These are phyloP conservation scores for Ooceraea biroi DNA, from an alignment of 1,140 invertebrate genomes.

Conservation along the genomic window DNA sequence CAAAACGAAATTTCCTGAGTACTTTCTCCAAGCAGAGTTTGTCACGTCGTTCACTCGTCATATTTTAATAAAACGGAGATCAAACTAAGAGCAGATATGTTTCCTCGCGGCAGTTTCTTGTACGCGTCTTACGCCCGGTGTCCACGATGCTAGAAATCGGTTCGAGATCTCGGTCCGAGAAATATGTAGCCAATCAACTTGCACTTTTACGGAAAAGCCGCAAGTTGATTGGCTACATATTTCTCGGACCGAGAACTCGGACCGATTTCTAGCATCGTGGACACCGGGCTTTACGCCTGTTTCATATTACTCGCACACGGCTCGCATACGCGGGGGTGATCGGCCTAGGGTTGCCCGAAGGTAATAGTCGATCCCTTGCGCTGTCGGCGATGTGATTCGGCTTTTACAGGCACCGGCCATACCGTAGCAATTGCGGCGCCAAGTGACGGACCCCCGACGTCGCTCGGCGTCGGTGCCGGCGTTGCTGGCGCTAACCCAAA, in stretches of 20 bases:
- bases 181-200: too few relatives aligned
- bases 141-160: too few relatives aligned
- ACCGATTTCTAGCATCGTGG: too few relatives aligned
- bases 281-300: background rate
- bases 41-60: too few relatives aligned
- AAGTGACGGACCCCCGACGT: conserved; percentile 75
- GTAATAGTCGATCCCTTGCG: conserved; percentile 34
- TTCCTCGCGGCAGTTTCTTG: too few relatives aligned
- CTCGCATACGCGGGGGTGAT: too few relatives aligned
- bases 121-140: conserved; percentile 35
- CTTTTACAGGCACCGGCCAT: conserved; percentile 58
- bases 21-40: background rate
- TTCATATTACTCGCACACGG: conserved; percentile 28
- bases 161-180: too few relatives aligned
- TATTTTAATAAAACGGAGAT: too few relatives aligned
- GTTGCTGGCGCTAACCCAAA: conserved; percentile 78
- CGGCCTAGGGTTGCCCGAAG: conserved; percentile 1
- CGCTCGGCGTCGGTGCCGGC: conserved; percentile 54
- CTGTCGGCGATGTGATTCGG: conserved; percentile 55
- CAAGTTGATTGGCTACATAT: too few relatives aligned
- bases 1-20: background rate
- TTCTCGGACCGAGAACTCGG: too few relatives aligned
- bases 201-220: too few relatives aligned
- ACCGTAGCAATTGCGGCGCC: conserved; percentile 76
- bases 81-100: too few relatives aligned